Conservation (phyloP, 1,140 invertebrate species). For the Sinonovacula constricta region DNA sequence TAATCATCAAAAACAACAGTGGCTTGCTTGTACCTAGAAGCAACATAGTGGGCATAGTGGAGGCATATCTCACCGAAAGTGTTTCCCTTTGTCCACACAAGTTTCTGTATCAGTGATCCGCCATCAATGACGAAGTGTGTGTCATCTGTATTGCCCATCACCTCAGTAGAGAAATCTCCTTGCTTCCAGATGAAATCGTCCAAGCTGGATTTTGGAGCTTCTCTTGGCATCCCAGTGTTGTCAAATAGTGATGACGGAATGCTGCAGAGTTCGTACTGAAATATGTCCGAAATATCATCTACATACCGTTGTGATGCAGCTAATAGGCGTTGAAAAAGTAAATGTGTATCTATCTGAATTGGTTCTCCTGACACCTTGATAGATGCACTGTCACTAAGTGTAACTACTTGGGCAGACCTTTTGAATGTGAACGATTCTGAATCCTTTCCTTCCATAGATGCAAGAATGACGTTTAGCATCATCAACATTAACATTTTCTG, state of each 20-base stretch:
- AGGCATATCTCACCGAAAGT: neutral
- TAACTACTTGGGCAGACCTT: conserved; percentile 8
- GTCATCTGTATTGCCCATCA: neutral
- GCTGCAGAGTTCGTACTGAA: conserved; percentile 11
- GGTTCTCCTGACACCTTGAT: neutral
- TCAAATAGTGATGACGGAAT: conserved; percentile 3
- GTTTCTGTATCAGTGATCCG: conserved; percentile 1
- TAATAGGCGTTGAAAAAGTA: conserved; percentile 12
- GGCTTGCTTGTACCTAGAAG: neutral
- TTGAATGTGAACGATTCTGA: conserved; percentile 6
- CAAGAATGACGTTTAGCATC: too few relatives aligned
- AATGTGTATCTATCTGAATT: conserved; percentile 2
- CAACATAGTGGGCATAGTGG: neutral
- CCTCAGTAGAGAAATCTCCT: neutral
- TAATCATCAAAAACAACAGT: conserved; percentile 10
- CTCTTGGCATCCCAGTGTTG: conserved; percentile 3
- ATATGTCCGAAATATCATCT: neutral
- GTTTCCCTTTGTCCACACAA: neutral
- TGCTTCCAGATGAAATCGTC: neutral
- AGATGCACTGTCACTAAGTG: conserved; percentile 16
- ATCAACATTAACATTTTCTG: conserved; percentile 33
- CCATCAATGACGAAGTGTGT: conserved; percentile 6
- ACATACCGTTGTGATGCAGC: neutral
- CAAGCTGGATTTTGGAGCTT: neutral
- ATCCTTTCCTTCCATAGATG: neutral